phyloP scores from a whole-genome alignment of 64 coral and sea anemone species.

The Montipora capricornis region DNA sequence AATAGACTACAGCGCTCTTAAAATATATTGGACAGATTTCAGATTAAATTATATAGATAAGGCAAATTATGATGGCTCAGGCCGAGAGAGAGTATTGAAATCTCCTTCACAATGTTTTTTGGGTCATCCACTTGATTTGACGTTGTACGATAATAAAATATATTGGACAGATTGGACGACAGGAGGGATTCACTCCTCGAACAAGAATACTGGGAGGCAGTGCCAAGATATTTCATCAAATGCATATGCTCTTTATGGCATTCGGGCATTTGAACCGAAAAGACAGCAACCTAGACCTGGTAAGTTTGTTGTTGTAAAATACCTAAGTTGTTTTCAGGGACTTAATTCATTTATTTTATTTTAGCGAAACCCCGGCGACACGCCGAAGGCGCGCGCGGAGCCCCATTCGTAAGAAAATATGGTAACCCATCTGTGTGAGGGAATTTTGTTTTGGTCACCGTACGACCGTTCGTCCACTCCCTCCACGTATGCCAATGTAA shows the following conservation, averaged over 20 bases:
- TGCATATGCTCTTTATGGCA: slow-evolving; percentile 62
- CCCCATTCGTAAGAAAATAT: too few relatives aligned
- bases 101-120: slow-evolving; percentile 20
- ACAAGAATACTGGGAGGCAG: slow-evolving; percentile 69
- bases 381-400: too few relatives aligned
- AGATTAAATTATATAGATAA: slow-evolving; percentile 69
- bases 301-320: not conserved
- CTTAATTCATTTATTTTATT: too few relatives aligned
- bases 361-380: too few relatives aligned
- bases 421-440: too few relatives aligned
- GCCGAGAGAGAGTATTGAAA: slow-evolving; percentile 43
- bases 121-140: slow-evolving; percentile 72
- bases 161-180: slow-evolving; percentile 82
- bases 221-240: slow-evolving; percentile 39
- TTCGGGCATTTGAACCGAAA: slow-evolving; percentile 59
- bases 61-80: slow-evolving; percentile 69
- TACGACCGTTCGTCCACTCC: too few relatives aligned
- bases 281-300: slow-evolving; percentile 52
- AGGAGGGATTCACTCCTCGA: slow-evolving; percentile 34
- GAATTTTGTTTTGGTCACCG: too few relatives aligned
- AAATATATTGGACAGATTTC: slow-evolving; percentile 89
- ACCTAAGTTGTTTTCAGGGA: too few relatives aligned
- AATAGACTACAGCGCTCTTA: slow-evolving; percentile 62
- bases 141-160: slow-evolving; percentile 62
- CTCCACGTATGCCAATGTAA: too few relatives aligned